Evolutionary conservation across 2,797 vertebrate species (phyloP).

Genomic region (Ambastaia sidthimunki): DNA sequence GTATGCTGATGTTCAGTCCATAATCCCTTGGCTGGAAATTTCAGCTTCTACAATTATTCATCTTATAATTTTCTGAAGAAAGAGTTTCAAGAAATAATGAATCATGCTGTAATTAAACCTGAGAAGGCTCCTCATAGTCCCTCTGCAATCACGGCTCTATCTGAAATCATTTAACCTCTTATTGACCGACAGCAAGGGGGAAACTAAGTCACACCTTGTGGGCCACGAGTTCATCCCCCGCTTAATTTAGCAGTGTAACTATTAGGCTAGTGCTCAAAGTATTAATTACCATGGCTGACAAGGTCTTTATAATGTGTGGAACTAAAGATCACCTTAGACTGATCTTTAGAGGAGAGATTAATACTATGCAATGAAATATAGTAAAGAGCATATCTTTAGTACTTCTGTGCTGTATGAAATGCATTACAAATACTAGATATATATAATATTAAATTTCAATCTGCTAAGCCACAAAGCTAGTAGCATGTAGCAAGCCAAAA

Average conservation of each 20-base stretch:
- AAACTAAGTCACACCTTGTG: background rate
- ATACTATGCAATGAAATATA: slow-evolving; percentile 5
- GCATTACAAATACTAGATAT: background rate
- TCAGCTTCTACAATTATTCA: background rate
- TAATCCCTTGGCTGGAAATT: background rate
- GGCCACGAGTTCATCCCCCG: slow-evolving; percentile 8
- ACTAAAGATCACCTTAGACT: slow-evolving; percentile 20
- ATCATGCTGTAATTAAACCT: slow-evolving; percentile 29
- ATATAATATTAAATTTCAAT: slow-evolving; percentile 7
- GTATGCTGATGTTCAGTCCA: background rate
- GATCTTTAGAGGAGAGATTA: background rate
- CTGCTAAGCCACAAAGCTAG: background rate
- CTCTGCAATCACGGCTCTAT: slow-evolving; percentile 23
- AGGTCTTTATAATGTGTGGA: slow-evolving; percentile 31
- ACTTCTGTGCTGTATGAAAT: background rate
- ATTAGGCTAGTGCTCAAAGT: slow-evolving; percentile 5
- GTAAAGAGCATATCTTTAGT: background rate
- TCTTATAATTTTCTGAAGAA: slow-evolving; percentile 11
- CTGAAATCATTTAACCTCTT: slow-evolving; percentile 38
- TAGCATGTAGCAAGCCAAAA: background rate
- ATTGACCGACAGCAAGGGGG: slow-evolving; percentile 28
- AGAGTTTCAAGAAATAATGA: background rate
- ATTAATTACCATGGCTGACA: slow-evolving; percentile 22
- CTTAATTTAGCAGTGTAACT: slow-evolving; percentile 22
- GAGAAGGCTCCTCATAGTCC: background rate